Percentiles rank a stretch among this genome's conserved stretches.
Evolutionary conservation across 2,888 invertebrate genomes (phyloP).

Genomic region (Julus scandinavius): DNA sequence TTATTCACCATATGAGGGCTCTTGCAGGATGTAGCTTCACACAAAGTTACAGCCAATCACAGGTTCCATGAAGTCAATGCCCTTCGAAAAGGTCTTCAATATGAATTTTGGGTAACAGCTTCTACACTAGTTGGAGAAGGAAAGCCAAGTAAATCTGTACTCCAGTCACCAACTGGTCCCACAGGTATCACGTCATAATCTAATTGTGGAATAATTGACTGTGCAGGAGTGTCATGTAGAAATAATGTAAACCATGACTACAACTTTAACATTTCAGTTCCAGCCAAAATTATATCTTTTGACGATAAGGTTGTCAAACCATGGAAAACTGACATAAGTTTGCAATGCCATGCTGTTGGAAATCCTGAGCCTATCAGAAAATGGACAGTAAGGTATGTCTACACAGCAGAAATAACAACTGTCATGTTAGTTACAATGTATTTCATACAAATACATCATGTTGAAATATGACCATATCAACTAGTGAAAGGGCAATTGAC

Average conservation of each 20-base stretch:
- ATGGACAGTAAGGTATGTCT: constrained; percentile 70
- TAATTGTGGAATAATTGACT: constrained; percentile 55
- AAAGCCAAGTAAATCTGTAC: constrained; percentile 54
- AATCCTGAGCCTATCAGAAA: constrained; percentile 89
- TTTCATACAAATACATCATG: neutral
- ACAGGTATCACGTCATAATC: constrained; percentile 51
- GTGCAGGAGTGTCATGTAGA: neutral
- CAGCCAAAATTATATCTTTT: constrained; percentile 91
- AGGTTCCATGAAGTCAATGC: constrained; percentile 79
- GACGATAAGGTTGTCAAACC: constrained; percentile 67
- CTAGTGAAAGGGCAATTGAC: constrained; percentile 43
- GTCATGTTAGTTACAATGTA: neutral
- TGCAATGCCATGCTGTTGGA: constrained; percentile 92
- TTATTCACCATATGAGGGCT: constrained; percentile 8
- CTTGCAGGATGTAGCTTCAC: constrained; percentile 55
- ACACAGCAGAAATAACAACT: neutral
- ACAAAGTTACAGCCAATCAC: constrained; percentile 59
- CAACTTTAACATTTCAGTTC: constrained; percentile 71
- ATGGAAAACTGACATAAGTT: constrained; percentile 83
- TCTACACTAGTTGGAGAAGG: constrained; percentile 68
- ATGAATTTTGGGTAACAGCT: constrained; percentile 58
- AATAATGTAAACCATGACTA: too few relatives aligned
- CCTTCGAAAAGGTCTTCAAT: constrained; percentile 80
- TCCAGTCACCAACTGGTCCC: constrained; percentile 56
- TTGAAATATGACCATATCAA: neutral